These are phyloP conservation scores for Limonius californicus DNA, from an alignment of 1,140 invertebrate species.

Conservation along the genomic window DNA sequence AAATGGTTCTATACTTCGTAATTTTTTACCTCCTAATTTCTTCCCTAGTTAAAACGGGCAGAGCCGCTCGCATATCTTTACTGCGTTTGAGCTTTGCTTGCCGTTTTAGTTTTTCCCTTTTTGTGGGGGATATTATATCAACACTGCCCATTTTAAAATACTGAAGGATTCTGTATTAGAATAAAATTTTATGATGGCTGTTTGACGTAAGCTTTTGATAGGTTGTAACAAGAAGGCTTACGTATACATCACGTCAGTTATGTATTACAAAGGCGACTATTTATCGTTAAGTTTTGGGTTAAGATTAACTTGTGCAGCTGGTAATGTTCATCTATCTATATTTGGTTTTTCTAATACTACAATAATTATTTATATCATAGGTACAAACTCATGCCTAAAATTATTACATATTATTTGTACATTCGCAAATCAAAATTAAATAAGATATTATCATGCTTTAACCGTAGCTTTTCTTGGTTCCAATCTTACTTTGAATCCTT, in stretches of 20 bases:
- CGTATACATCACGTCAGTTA: too few relatives aligned
- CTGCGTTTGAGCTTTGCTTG: slow-evolving; percentile 1
- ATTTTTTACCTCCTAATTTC: slow-evolving; percentile 25
- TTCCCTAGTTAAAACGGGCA: slow-evolving; percentile 20
- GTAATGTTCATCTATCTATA: too few relatives aligned
- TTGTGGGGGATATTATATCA: neutral
- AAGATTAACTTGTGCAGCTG: neutral
- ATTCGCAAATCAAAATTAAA: neutral
- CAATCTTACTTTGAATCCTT: slow-evolving; percentile 69
- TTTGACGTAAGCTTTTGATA: too few relatives aligned
- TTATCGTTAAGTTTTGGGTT: neutral
- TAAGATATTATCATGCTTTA: slow-evolving; percentile 22
- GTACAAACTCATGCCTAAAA: neutral
- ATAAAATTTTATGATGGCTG: too few relatives aligned
- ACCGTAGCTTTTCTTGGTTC: slow-evolving; percentile 57
- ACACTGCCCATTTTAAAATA: slow-evolving; percentile 16
- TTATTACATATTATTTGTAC: neutral
- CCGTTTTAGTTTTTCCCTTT: slow-evolving; percentile 18
- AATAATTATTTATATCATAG: neutral
- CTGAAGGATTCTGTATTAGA: too few relatives aligned
- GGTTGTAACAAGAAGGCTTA: too few relatives aligned
- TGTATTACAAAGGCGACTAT: neutral
- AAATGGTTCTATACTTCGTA: neutral
- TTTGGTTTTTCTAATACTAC: neutral
- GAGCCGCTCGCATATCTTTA: slow-evolving; percentile 13